Evolutionary conservation across 2,888 invertebrate species (phyloP).

Genomic region (Halictus ligatus): DNA sequence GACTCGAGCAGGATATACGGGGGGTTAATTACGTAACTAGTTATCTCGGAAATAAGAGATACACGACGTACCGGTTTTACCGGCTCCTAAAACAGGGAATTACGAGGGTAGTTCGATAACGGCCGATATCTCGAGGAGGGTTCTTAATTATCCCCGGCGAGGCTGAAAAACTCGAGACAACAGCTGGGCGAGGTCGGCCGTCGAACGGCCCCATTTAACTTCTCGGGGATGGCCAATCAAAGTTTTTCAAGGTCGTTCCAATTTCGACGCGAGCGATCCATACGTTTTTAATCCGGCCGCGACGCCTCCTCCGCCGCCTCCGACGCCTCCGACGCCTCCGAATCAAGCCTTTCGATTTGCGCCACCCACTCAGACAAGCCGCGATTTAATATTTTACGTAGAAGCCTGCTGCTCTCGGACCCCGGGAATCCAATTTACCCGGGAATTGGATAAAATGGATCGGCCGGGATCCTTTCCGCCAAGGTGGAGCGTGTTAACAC

Average conservation of each 20-base stretch:
- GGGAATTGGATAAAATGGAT: slow-evolving; percentile 45
- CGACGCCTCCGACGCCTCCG: background rate
- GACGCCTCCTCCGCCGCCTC: background rate
- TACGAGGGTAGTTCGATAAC: background rate
- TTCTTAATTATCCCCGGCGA: slow-evolving; percentile 5
- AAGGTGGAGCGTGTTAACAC: slow-evolving; percentile 41
- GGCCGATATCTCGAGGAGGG: background rate
- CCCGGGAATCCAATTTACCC: slow-evolving; percentile 50
- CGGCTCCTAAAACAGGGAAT: background rate
- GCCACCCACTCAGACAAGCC: slow-evolving; percentile 20
- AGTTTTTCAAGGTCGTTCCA: slow-evolving; percentile 4
- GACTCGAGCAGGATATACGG: background rate
- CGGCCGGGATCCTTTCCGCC: slow-evolving; percentile 37
- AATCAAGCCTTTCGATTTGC: slow-evolving; percentile 33
- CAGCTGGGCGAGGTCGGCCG: background rate
- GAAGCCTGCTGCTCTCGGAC: background rate
- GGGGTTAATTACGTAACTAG: background rate
- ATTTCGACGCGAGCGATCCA: slow-evolving; percentile 8
- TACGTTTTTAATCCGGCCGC: slow-evolving; percentile 5
- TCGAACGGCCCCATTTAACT: background rate
- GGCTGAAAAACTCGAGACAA: background rate
- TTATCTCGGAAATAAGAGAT: background rate
- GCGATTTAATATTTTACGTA: slow-evolving; percentile 54
- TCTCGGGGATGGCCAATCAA: background rate
- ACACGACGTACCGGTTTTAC: background rate